Percentiles rank a stretch among this genome's conserved stretches.
Evolutionary conservation across 1,140 invertebrate species (phyloP).

Genomic region (Mya arenaria): DNA sequence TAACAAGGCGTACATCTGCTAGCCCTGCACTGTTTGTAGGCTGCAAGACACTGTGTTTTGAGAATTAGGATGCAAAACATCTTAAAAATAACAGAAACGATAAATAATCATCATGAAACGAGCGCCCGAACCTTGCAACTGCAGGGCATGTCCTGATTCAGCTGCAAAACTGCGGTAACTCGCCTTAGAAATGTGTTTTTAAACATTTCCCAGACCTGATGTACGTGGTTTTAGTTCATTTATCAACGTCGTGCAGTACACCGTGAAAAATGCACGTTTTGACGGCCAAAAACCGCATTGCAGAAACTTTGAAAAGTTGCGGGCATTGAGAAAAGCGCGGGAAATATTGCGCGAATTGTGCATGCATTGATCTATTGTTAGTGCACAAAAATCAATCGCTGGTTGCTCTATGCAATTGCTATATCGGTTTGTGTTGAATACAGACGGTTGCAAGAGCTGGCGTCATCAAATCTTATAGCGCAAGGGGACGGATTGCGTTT

Average conservation of each 20-base stretch:
- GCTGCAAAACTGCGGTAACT: too few relatives aligned
- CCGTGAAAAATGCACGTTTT: too few relatives aligned
- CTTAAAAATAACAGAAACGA: constrained; percentile 57
- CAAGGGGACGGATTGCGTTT: too few relatives aligned
- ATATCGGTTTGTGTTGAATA: too few relatives aligned
- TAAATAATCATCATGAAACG: constrained; percentile 54
- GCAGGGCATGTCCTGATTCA: too few relatives aligned
- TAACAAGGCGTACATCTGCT: constrained; percentile 52
- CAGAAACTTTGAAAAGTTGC: constrained; percentile 47
- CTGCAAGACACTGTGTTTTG: constrained; percentile 37
- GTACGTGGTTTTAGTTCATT: too few relatives aligned
- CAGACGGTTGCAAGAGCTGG: too few relatives aligned
- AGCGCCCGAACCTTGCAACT: neutral
- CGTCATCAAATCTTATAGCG: too few relatives aligned
- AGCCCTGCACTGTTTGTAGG: constrained; percentile 24
- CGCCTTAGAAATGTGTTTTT: too few relatives aligned
- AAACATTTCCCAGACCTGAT: too few relatives aligned
- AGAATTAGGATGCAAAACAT: constrained; percentile 56
- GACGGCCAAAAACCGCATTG: neutral
- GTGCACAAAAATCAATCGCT: constrained; percentile 49
- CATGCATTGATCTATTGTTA: constrained; percentile 50
- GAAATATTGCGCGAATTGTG: constrained; percentile 46
- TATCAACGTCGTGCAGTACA: too few relatives aligned
- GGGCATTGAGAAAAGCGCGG: constrained; percentile 46
- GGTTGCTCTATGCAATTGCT: constrained; percentile 41